Conservation (phyloP, 2,888 invertebrate genomes). For the Ophion obscuratus region DNA sequence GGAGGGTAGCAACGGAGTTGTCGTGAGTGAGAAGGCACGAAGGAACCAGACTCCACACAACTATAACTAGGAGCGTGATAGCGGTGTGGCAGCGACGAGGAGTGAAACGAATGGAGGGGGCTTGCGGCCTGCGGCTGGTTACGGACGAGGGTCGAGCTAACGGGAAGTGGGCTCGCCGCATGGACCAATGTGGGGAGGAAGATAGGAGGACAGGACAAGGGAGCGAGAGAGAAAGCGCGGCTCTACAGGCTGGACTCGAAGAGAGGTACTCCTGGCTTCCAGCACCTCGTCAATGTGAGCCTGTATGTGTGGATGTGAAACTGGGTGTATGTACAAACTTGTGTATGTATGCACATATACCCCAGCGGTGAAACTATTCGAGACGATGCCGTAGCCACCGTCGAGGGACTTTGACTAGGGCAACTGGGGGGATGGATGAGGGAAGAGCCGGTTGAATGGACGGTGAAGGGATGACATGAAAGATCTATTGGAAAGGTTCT, state of each 20-base stretch:
- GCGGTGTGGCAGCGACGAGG: slow-evolving; percentile 25
- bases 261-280: slow-evolving; percentile 58
- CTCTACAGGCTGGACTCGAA: slow-evolving; percentile 62
- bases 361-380: slow-evolving; percentile 52
- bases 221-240: slow-evolving; percentile 44
- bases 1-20: slow-evolving; percentile 33
- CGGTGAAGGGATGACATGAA: slow-evolving; percentile 31
- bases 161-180: slow-evolving; percentile 76
- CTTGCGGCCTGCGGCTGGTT: slow-evolving; percentile 79
- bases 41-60: slow-evolving; percentile 15
- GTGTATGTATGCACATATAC: slow-evolving; percentile 18
- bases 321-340: neutral
- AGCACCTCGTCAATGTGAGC: slow-evolving; percentile 36
- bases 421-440: slow-evolving; percentile 19
- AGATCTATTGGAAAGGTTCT: slow-evolving; percentile 54
- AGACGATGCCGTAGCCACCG: slow-evolving; percentile 35
- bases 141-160: slow-evolving; percentile 76
- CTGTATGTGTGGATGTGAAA: neutral
- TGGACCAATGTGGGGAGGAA: slow-evolving; percentile 70
- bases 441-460: slow-evolving; percentile 38
- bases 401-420: slow-evolving; percentile 47
- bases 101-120: slow-evolving; percentile 68
- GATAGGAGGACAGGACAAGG: slow-evolving; percentile 17
- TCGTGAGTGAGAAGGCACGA: slow-evolving; percentile 44
- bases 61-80: slow-evolving; percentile 10